These are phyloP conservation scores for Dilophus febrilis DNA, from an alignment of 2,888 invertebrate genomes.

Conservation along the genomic window DNA sequence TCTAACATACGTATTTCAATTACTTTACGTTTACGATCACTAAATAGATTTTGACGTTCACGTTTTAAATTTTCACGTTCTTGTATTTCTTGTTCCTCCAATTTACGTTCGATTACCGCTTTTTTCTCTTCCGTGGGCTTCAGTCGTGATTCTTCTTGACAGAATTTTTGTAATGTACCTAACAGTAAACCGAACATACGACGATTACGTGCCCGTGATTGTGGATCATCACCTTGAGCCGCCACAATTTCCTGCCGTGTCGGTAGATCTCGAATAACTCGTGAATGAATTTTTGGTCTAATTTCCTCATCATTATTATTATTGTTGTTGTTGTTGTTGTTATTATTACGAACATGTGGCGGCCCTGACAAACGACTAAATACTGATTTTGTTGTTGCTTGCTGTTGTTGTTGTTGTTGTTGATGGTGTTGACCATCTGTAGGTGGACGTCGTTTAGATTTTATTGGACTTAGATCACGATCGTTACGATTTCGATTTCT, in stretches of 20 bases:
- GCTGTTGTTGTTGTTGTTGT: too few species aligned
- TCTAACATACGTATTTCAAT: constrained; percentile 77
- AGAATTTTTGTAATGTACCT: constrained; percentile 89
- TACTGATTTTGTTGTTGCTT: constrained; percentile 21
- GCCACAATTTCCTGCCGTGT: constrained; percentile 64
- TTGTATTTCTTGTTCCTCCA: constrained; percentile 77
- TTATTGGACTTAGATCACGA: constrained; percentile 6
- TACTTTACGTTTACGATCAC: constrained; percentile 72
- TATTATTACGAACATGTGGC: constrained; percentile 4
- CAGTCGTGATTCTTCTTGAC: constrained; percentile 79
- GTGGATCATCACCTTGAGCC: constrained; percentile 69
- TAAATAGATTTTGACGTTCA: constrained; percentile 70
- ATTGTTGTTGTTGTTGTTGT: too few species aligned
- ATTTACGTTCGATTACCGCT: constrained; percentile 67
- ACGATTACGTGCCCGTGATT: constrained; percentile 66
- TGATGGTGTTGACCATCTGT: background rate
- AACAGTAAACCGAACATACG: constrained; percentile 92
- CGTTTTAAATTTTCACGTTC: constrained; percentile 72
- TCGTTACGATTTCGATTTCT: constrained; percentile 8
- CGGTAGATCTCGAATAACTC: constrained; percentile 74
- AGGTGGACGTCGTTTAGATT: constrained; percentile 15
- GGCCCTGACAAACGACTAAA: constrained; percentile 22
- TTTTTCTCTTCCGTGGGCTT: constrained; percentile 77
- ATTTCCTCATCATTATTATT: constrained; percentile 16
- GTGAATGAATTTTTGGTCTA: constrained; percentile 50